phyloP scores from a whole-genome alignment of 2,113 vertebrate species.

The Pangasianodon gigas region DNA sequence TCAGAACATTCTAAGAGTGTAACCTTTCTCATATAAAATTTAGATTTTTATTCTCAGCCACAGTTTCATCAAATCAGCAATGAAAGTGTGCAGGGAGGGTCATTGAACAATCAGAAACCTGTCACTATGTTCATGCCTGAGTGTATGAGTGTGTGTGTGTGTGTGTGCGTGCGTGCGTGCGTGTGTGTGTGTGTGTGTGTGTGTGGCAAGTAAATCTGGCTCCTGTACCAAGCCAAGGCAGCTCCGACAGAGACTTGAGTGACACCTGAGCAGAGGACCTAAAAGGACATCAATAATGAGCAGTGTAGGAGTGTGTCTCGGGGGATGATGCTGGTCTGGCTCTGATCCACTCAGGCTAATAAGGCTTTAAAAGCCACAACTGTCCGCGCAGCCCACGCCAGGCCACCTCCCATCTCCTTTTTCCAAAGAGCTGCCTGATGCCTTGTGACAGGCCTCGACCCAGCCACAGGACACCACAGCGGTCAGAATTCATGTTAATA shows the following conservation, averaged over 20 bases:
- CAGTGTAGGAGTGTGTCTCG: conserved; percentile 73
- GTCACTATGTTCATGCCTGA: neutral
- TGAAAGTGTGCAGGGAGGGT: conserved; percentile 22
- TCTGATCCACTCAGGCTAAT: conserved; percentile 76
- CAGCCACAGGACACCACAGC: conserved; percentile 62
- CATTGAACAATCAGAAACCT: conserved; percentile 45
- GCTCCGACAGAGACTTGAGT: conserved; percentile 62
- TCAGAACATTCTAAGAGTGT: neutral
- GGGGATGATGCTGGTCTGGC: conserved; percentile 62
- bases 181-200: neutral
- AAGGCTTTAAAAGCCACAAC: conserved; percentile 83
- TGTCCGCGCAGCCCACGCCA: conserved; percentile 76
- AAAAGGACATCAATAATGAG: conserved; percentile 78
- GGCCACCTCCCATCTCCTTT: conserved; percentile 70
- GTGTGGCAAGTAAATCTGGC: conserved; percentile 44
- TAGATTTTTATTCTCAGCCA: neutral
- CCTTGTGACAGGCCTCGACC: conserved; percentile 73
- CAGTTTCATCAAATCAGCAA: conserved; percentile 30
- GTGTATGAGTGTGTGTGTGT: neutral
- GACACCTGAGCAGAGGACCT: conserved; percentile 64
- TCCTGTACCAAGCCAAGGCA: conserved; percentile 31
- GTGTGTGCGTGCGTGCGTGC: neutral
- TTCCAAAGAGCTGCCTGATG: conserved; percentile 72
- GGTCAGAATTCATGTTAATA: conserved; percentile 65
- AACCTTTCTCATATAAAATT: neutral